A percentile compares a stretch with the other conserved stretches of the same genome.
These are phyloP conservation scores for Crambe crambe DNA, from an alignment of 37 sponge, comb jelly and placozoan species.

Conservation along the genomic window DNA sequence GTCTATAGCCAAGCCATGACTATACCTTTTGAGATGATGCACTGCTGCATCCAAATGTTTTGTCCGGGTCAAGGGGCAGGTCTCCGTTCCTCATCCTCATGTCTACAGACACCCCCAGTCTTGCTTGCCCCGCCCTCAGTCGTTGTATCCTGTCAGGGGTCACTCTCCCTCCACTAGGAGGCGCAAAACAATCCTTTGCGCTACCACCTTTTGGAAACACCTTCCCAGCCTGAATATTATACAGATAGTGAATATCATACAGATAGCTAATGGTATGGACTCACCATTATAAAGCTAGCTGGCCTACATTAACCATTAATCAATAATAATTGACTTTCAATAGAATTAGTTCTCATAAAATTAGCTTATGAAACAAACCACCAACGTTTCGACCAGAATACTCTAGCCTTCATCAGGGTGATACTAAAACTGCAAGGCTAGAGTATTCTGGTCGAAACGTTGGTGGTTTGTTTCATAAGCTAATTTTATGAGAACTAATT, in stretches of 20 bases:
- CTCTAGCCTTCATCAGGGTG: no score
- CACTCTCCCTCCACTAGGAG: slow-evolving; percentile 9
- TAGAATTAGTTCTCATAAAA: no score
- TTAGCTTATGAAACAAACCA: no score
- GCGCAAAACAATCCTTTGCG: slow-evolving; percentile 62
- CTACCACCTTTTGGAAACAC: slow-evolving; percentile 34
- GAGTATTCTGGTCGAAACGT: no score
- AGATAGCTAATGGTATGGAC: no score
- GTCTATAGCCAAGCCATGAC: not conserved
- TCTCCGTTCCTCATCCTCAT: slow-evolving; percentile 49
- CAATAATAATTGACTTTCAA: no score
- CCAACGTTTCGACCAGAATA: no score
- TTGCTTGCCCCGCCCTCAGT: slow-evolving; percentile 69
- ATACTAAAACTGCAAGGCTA: no score
- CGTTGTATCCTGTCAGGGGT: slow-evolving; percentile 28
- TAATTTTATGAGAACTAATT: no score
- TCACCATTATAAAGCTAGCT: no score
- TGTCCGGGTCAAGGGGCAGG: slow-evolving; percentile 30
- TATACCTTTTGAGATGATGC: slow-evolving; percentile 68
- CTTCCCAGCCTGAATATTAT: slow-evolving; percentile 75
- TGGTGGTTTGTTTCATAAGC: no score
- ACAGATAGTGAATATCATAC: not conserved
- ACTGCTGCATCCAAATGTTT: slow-evolving; percentile 71
- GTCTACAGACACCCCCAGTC: slow-evolving; percentile 62
- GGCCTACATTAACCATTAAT: no score